These are phyloP conservation scores for Cavia porcellus DNA, from an alignment of 2,113 vertebrate genomes.

Conservation along the genomic window DNA sequence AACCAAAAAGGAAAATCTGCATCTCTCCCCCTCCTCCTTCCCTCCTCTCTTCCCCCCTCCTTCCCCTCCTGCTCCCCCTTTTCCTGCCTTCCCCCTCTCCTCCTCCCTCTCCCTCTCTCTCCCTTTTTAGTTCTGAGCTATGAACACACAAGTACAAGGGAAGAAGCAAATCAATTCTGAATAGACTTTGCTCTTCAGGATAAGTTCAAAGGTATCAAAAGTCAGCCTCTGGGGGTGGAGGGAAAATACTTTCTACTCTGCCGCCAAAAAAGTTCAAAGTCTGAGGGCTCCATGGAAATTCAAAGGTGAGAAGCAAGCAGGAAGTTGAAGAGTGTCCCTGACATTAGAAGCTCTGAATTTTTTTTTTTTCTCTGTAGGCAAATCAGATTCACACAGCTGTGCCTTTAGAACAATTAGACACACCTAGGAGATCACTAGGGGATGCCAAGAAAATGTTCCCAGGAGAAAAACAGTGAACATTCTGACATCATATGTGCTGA, in stretches of 20 bases:
- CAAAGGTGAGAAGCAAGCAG: conserved; percentile 80
- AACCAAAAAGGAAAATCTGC: conserved; percentile 50
- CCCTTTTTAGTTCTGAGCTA: conserved; percentile 25
- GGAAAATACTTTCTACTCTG: conserved; percentile 73
- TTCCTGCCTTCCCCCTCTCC: too few species aligned
- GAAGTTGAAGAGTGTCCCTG: conserved; percentile 62
- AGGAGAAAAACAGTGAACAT: conserved; percentile 85
- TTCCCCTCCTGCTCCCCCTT: not conserved
- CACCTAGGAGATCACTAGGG: conserved; percentile 83
- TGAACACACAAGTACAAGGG: conserved; percentile 59
- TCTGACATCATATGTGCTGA: conserved; percentile 83
- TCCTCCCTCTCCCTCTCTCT: not conserved
- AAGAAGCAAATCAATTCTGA: conserved; percentile 66
- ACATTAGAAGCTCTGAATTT: conserved; percentile 17
- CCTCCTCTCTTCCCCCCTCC: too few species aligned
- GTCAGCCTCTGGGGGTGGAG: conserved; percentile 13
- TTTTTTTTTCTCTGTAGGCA: conserved; percentile 68
- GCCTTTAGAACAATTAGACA: conserved; percentile 85
- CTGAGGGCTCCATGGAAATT: conserved; percentile 78
- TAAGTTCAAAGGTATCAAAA: conserved; percentile 69
- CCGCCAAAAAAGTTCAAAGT: conserved; percentile 68
- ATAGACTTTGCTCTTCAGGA: conserved; percentile 73
- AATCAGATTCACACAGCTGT: conserved; percentile 82
- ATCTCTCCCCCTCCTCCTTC: not conserved
- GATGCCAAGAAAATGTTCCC: conserved; percentile 86